These are phyloP conservation scores for Cygnus buccinator DNA, from an alignment of 2,113 vertebrate species.

Conservation along the genomic window DNA sequence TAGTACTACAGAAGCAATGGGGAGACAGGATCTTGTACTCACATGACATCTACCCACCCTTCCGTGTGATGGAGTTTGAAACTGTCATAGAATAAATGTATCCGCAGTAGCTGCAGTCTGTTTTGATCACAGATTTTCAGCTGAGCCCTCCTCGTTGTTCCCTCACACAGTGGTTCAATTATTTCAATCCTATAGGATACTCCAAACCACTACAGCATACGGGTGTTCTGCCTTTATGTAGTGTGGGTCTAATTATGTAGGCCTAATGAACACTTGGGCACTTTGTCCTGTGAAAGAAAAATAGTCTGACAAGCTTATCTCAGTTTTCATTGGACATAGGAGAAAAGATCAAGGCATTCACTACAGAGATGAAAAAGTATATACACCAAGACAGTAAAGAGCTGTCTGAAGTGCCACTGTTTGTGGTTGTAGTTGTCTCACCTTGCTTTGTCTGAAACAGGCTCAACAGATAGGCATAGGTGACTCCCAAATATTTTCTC, in stretches of 20 bases:
- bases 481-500: background rate
- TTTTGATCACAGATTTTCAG: background rate
- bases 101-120: background rate
- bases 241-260: background rate
- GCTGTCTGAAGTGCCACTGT: background rate
- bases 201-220: background rate
- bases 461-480: fast-evolving
- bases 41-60: background rate
- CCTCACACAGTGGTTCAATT: background rate
- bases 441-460: fast-evolving
- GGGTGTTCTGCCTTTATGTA: background rate
- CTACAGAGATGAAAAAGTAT: background rate
- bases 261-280: background rate
- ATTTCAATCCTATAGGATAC: background rate
- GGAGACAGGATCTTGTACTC: background rate
- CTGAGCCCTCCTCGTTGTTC: background rate
- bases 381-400: background rate
- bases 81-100: background rate
- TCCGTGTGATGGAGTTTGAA: background rate
- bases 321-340: background rate
- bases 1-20: background rate
- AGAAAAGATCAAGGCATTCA: background rate
- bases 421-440: background rate
- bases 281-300: background rate
- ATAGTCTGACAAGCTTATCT: background rate